Evolutionary conservation across 2,888 invertebrate genomes (phyloP).

Genomic region (Linnaemya vulpina): DNA sequence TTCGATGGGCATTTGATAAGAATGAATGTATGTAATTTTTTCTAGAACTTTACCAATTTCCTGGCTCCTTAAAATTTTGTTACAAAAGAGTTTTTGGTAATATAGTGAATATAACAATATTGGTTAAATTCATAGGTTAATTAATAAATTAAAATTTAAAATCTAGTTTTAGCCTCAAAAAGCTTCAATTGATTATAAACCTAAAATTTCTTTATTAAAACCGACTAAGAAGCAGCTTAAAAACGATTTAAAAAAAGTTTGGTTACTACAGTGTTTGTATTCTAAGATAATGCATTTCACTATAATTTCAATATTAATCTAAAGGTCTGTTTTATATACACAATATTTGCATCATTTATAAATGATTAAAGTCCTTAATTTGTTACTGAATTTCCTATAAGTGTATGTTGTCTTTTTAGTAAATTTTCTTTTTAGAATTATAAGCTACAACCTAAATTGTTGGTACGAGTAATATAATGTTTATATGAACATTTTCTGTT

Average conservation of each 20-base stretch:
- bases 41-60: background rate
- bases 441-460: slow-evolving; percentile 68
- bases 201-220: no score
- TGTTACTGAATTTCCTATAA: slow-evolving; percentile 39
- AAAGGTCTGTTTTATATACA: slow-evolving; percentile 3
- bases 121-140: background rate
- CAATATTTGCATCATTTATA: slow-evolving; percentile 35
- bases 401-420: slow-evolving; percentile 39
- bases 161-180: background rate
- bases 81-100: background rate
- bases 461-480: background rate
- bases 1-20: no score
- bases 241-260: slow-evolving; percentile 23
- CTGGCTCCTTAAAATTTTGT: background rate
- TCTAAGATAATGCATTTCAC: slow-evolving; percentile 50
- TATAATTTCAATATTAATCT: slow-evolving; percentile 50
- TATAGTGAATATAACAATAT: background rate
- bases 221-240: background rate
- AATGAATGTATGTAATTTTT: no score
- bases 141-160: background rate
- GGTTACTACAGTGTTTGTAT: background rate
- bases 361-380: slow-evolving; percentile 43
- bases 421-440: slow-evolving; percentile 57
- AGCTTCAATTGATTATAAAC: background rate
- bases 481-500: background rate